A percentile compares a stretch with the other conserved stretches of the same genome.
Evolutionary conservation across 2,888 invertebrate species (phyloP).

Genomic region (Vesta saturnalis): DNA sequence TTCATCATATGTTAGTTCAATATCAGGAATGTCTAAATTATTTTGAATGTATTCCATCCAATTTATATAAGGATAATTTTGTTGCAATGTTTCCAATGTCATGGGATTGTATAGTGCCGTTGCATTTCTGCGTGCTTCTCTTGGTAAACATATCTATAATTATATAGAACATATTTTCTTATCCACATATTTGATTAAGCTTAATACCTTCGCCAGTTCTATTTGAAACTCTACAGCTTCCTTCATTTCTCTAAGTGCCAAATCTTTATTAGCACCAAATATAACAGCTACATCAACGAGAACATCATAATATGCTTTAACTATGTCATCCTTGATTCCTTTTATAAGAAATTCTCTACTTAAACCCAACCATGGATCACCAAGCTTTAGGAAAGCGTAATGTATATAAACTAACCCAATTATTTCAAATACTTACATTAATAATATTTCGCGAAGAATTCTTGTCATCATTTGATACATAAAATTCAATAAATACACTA

Average conservation of each 20-base stretch:
- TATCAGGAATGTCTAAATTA: conserved; percentile 72
- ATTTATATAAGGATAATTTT: conserved; percentile 78
- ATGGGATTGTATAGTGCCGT: conserved; percentile 91
- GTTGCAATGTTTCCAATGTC: conserved; percentile 78
- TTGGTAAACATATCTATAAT: conserved; percentile 80
- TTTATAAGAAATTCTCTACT: conserved; percentile 43
- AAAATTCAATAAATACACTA: conserved; percentile 90
- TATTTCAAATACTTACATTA: conserved; percentile 74
- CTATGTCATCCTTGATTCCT: conserved; percentile 40
- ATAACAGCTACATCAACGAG: conserved; percentile 47
- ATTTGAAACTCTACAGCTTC: conserved; percentile 48
- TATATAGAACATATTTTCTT: conserved; percentile 6
- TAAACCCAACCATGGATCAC: conserved; percentile 42
- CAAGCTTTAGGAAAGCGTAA: conserved; percentile 38
- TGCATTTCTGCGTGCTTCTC: conserved; percentile 90
- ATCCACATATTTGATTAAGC: background rate
- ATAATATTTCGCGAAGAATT: conserved; percentile 86
- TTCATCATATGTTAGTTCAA: conserved; percentile 74
- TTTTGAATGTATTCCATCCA: conserved; percentile 88
- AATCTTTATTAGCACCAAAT: conserved; percentile 46
- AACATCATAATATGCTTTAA: conserved; percentile 47
- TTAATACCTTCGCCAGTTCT: conserved; percentile 42
- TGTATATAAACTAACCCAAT: background rate
- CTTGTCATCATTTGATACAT: conserved; percentile 87
- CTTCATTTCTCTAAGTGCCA: conserved; percentile 44